Conservation (phyloP, 1,140 invertebrate genomes). For the Bombus superbus region DNA sequence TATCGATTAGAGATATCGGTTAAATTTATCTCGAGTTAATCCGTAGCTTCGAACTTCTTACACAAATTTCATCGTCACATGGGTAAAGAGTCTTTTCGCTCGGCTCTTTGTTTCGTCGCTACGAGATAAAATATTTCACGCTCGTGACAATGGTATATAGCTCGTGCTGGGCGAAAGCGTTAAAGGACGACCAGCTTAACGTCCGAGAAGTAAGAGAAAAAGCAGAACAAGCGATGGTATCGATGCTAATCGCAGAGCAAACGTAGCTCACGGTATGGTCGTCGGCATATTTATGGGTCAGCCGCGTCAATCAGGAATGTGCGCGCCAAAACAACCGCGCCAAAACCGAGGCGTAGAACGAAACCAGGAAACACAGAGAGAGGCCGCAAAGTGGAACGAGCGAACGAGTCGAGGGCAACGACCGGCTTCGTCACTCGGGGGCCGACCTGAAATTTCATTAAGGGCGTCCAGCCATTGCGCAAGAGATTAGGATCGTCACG, state of each 20-base stretch:
- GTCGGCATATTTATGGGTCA: constrained; percentile 19
- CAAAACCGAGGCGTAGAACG: constrained; percentile 30
- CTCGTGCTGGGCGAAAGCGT: too few species aligned
- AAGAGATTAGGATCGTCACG: constrained; percentile 58
- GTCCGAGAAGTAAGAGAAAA: not conserved
- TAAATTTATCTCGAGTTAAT: too few species aligned
- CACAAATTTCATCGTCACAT: too few species aligned
- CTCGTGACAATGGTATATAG: too few species aligned
- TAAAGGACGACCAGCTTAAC: not conserved
- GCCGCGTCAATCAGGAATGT: not conserved
- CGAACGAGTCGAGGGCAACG: constrained; percentile 76
- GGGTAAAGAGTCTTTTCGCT: too few species aligned
- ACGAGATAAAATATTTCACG: too few species aligned
- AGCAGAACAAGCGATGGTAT: not conserved
- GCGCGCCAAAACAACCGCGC: constrained; percentile 38
- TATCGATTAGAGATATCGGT: too few species aligned
- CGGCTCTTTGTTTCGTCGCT: too few species aligned
- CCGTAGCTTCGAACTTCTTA: too few species aligned
- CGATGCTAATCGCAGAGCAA: constrained; percentile 25
- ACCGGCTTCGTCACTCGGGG: constrained; percentile 66
- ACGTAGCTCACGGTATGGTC: not conserved
- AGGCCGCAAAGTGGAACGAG: constrained; percentile 39
- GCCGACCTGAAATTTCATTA: constrained; percentile 77
- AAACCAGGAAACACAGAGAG: constrained; percentile 36
- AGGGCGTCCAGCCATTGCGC: constrained; percentile 74